These are phyloP conservation scores for Agrochola circellaris DNA, from an alignment of 2,888 invertebrate genomes.

Conservation along the genomic window DNA sequence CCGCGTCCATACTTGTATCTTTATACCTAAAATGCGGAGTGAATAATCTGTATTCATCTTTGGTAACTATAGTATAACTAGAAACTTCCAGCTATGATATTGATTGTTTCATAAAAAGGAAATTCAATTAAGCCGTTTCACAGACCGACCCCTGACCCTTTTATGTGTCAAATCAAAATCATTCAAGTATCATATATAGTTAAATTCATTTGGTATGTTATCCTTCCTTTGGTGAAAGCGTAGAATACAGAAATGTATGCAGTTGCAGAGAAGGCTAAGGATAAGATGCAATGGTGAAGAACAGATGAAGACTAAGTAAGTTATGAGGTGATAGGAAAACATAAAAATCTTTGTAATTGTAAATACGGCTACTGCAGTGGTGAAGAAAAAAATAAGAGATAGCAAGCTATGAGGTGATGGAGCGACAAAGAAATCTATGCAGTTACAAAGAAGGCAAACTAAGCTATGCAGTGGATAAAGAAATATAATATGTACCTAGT, in stretches of 20 bases:
- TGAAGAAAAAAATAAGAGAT: neutral
- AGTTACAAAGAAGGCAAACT: neutral
- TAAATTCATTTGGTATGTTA: neutral
- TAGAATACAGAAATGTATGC: neutral
- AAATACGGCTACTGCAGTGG: neutral
- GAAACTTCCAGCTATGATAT: neutral
- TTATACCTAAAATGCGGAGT: too few relatives aligned
- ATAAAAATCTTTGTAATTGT: neutral
- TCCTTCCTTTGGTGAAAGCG: neutral
- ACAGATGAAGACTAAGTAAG: neutral
- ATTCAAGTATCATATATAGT: neutral
- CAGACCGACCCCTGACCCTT: slow-evolving; percentile 21
- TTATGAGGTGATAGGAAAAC: neutral
- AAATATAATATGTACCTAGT: neutral
- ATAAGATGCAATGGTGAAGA: neutral
- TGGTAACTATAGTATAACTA: neutral
- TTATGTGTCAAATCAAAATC: slow-evolving; percentile 21
- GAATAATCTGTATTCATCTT: too few relatives aligned
- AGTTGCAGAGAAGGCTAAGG: neutral
- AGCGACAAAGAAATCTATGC: neutral
- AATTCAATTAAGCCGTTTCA: slow-evolving; percentile 30
- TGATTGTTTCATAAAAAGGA: slow-evolving; percentile 26
- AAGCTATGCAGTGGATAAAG: neutral
- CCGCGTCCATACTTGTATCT: too few relatives aligned
- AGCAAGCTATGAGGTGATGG: too few relatives aligned